Conservation (phyloP, 2,888 invertebrate species). For the Dione vanillae region DNA sequence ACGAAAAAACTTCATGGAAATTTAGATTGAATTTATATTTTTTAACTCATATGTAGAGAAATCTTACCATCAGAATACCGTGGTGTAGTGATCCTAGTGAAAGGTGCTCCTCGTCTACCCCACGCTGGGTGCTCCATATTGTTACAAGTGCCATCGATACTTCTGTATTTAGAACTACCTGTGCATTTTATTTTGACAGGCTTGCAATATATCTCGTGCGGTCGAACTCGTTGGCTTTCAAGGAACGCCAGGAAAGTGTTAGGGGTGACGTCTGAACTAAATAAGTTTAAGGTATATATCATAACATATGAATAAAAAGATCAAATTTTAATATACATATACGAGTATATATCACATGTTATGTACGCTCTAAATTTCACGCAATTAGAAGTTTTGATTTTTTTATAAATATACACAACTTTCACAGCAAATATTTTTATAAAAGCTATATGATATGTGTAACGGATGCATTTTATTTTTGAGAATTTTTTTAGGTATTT, state of each 20-base stretch:
- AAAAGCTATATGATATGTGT: too few species aligned
- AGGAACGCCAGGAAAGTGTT: constrained; percentile 79
- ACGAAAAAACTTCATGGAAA: too few species aligned
- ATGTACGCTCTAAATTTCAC: too few species aligned
- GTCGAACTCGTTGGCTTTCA: constrained; percentile 65
- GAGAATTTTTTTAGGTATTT: too few species aligned
- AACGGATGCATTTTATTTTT: too few species aligned
- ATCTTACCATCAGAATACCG: constrained; percentile 85
- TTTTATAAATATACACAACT: too few species aligned
- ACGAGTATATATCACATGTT: too few species aligned
- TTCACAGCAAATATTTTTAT: too few species aligned
- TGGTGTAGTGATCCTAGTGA: constrained; percentile 84
- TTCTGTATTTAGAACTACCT: constrained; percentile 82
- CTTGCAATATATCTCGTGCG: constrained; percentile 64
- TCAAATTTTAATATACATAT: background rate
- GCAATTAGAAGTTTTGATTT: too few species aligned
- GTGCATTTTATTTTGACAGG: constrained; percentile 59
- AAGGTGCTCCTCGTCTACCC: constrained; percentile 85
- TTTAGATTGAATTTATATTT: too few species aligned
- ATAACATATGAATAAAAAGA: background rate
- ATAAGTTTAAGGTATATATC: constrained; percentile 9
- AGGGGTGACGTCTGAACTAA: constrained; percentile 69
- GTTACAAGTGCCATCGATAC: constrained; percentile 91
- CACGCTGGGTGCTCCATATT: constrained; percentile 87
- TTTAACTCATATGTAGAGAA: too few species aligned